Evolutionary conservation across 2,113 vertebrate species (phyloP).

Genomic region (Otocyon megalotis): DNA sequence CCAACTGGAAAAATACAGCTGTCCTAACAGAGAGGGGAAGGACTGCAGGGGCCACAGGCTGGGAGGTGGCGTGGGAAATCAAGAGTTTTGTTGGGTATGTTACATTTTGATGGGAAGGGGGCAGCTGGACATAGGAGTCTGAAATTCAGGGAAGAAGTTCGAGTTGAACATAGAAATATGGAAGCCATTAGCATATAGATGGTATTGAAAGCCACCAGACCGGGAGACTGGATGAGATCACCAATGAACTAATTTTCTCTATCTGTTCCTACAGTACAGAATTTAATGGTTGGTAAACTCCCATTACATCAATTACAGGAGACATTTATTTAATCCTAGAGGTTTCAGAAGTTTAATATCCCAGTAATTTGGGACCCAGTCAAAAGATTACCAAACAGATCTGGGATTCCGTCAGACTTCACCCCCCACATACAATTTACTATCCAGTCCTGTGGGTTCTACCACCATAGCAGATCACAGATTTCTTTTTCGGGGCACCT

Average conservation of each 20-base stretch:
- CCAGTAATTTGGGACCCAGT: slow-evolving; percentile 23
- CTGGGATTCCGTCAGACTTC: background rate
- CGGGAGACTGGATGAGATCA: background rate
- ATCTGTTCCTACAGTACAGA: slow-evolving; percentile 6
- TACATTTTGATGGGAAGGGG: slow-evolving; percentile 16
- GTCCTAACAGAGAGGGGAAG: background rate
- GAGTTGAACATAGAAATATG: slow-evolving; percentile 34
- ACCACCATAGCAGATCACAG: background rate
- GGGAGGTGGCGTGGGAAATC: background rate
- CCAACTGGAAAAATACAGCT: background rate
- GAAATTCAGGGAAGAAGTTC: background rate
- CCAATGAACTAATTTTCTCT: slow-evolving; percentile 44
- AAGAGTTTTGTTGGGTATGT: background rate
- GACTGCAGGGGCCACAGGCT: background rate
- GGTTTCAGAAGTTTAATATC: slow-evolving; percentile 37
- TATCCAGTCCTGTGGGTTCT: background rate
- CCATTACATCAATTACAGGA: background rate
- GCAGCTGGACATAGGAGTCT: background rate
- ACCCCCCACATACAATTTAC: background rate
- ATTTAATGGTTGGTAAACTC: slow-evolving; percentile 47
- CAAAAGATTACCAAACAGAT: background rate
- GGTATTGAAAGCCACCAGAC: background rate
- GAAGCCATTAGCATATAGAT: background rate
- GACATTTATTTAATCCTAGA: background rate
- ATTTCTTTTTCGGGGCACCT: no score